Conservation (phyloP, 2,113 vertebrate species). For the Alces alces region DNA sequence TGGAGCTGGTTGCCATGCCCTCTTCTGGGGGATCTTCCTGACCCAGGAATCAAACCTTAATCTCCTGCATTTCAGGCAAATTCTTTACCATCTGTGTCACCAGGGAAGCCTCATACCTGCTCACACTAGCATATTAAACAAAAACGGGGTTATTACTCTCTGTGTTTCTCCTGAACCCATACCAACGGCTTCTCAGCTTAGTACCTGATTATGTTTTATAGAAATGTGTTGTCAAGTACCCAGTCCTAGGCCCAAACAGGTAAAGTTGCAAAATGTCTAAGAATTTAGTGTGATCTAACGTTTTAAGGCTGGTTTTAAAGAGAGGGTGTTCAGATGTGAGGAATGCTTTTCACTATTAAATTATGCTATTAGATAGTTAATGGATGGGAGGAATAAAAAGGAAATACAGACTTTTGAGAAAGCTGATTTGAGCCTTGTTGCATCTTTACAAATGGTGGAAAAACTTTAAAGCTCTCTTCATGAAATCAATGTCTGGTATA, state of each 20-base stretch:
- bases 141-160: not conserved
- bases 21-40: not conserved
- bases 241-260: not conserved
- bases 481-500: not conserved
- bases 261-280: not conserved
- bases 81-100: not conserved
- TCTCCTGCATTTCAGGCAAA: not conserved
- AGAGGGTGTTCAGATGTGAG: not conserved
- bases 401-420: not conserved
- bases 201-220: not conserved
- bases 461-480: not conserved
- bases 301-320: not conserved
- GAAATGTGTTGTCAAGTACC: not conserved
- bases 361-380: not conserved
- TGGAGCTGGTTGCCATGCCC: not conserved
- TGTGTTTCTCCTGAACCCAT: not conserved
- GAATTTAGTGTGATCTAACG: not conserved
- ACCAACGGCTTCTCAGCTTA: not conserved
- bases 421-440: not conserved
- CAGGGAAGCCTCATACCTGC: not conserved
- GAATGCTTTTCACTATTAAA: not conserved
- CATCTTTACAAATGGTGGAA: not conserved
- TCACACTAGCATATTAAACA: not conserved
- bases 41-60: not conserved
- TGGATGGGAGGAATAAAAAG: not conserved